phyloP scores from a whole-genome alignment of 2,888 invertebrate species.

The Cerceris ruficornis region DNA sequence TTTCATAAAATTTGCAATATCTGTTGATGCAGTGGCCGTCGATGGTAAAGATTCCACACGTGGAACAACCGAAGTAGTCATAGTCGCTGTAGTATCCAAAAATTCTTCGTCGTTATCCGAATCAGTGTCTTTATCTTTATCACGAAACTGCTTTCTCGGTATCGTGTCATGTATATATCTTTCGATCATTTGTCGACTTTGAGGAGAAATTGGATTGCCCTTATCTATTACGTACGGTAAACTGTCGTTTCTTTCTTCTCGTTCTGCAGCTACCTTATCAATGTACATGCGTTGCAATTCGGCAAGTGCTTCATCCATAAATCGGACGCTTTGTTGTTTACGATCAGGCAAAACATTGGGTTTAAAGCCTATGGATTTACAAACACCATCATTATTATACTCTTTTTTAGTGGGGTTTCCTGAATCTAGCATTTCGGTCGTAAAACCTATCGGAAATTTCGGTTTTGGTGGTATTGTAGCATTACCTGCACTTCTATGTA shows the following conservation, averaged over 20 bases:
- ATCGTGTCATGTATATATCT: conserved; percentile 70
- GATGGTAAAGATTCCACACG: conserved; percentile 75
- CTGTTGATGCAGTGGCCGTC: conserved; percentile 62
- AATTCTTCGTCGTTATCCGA: conserved; percentile 79
- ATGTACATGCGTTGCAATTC: conserved; percentile 59
- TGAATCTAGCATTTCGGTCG: conserved; percentile 44
- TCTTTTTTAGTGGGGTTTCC: conserved; percentile 21
- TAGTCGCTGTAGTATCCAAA: conserved; percentile 77
- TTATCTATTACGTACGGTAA: conserved; percentile 64
- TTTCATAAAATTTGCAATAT: conserved; percentile 44
- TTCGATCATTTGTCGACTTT: conserved; percentile 73
- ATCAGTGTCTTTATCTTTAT: conserved; percentile 71
- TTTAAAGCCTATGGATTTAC: conserved; percentile 36
- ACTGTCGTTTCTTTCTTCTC: conserved; percentile 44
- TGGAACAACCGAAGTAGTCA: conserved; percentile 62
- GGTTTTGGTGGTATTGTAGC: conserved; percentile 24
- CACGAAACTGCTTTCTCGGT: conserved; percentile 38
- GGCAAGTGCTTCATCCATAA: conserved; percentile 61
- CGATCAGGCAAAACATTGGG: conserved; percentile 34
- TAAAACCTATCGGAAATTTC: conserved; percentile 66
- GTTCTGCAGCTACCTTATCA: conserved; percentile 36
- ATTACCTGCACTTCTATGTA: conserved; percentile 1
- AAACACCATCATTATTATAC: not conserved
- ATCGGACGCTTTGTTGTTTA: conserved; percentile 59
- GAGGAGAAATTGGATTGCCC: conserved; percentile 62